Evolutionary conservation across 1,140 invertebrate genomes (phyloP).

Genomic region (Pomacea maculata): DNA sequence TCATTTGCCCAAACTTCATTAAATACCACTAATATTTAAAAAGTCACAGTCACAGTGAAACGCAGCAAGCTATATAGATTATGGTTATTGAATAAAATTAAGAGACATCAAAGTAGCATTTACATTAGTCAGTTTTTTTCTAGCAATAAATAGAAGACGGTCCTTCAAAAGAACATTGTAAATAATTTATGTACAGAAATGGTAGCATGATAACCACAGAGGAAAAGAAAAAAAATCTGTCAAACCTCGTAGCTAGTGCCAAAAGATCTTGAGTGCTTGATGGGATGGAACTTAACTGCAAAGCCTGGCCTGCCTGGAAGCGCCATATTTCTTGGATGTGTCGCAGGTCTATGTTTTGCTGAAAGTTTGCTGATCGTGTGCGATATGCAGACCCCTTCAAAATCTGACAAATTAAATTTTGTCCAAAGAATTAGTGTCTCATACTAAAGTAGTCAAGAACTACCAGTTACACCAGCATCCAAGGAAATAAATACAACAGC

Average conservation of each 20-base stretch:
- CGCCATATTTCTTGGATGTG: constrained; percentile 30
- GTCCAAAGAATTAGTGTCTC: too few relatives aligned
- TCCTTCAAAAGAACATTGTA: neutral
- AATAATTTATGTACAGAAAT: neutral
- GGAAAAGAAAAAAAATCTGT: neutral
- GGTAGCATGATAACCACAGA: neutral
- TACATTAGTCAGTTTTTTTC: neutral
- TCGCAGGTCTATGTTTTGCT: constrained; percentile 27
- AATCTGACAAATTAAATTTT: neutral
- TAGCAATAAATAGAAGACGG: too few relatives aligned
- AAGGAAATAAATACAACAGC: neutral
- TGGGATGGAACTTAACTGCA: constrained; percentile 18
- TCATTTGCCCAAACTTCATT: neutral
- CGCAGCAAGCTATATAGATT: neutral
- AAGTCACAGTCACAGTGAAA: neutral
- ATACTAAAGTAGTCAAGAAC: too few relatives aligned
- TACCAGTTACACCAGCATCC: too few relatives aligned
- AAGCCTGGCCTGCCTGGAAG: constrained; percentile 30
- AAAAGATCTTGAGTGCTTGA: constrained; percentile 3
- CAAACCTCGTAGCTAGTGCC: constrained; percentile 18
- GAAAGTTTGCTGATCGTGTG: constrained; percentile 23
- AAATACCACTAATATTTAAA: neutral
- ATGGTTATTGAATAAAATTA: neutral
- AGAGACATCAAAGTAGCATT: neutral
- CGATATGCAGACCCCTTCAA: constrained; percentile 27